phyloP scores from a whole-genome alignment of 2,113 vertebrate species.

The Microcebus jonahi region DNA sequence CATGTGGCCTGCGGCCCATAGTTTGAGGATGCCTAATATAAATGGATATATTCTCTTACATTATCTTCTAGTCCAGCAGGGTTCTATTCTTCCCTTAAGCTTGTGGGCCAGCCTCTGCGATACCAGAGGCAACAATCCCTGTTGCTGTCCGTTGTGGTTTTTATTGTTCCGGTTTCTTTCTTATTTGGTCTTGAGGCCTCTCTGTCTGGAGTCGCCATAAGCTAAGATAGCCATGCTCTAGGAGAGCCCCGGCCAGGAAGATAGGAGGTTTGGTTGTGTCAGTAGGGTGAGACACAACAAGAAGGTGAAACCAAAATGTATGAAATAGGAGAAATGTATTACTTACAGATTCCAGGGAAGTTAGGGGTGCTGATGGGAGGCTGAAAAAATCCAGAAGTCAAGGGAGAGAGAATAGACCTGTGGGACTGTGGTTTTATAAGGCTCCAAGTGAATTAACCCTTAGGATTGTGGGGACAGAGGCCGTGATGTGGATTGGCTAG shows the following conservation, averaged over 20 bases:
- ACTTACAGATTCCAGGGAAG: neutral
- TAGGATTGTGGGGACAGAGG: rapidly evolving
- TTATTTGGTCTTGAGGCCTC: neutral
- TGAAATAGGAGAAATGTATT: neutral
- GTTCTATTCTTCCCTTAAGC: neutral
- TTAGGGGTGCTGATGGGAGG: neutral
- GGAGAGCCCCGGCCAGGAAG: neutral
- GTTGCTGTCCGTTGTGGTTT: neutral
- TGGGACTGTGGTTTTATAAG: rapidly evolving
- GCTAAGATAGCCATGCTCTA: no score
- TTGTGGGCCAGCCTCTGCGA: no score
- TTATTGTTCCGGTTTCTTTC: neutral
- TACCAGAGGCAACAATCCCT: neutral
- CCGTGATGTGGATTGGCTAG: neutral
- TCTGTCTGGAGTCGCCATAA: neutral
- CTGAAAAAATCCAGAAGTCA: neutral
- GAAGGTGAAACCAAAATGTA: neutral
- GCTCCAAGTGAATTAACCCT: no score
- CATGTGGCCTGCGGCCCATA: no score
- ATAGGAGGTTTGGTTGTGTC: no score
- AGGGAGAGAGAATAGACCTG: neutral
- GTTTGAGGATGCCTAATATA: no score
- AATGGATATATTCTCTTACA: neutral
- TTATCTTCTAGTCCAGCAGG: neutral
- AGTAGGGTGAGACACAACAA: neutral